phyloP scores from a whole-genome alignment of 2,888 invertebrate species.

The Pristionchus fissidentatus region DNA sequence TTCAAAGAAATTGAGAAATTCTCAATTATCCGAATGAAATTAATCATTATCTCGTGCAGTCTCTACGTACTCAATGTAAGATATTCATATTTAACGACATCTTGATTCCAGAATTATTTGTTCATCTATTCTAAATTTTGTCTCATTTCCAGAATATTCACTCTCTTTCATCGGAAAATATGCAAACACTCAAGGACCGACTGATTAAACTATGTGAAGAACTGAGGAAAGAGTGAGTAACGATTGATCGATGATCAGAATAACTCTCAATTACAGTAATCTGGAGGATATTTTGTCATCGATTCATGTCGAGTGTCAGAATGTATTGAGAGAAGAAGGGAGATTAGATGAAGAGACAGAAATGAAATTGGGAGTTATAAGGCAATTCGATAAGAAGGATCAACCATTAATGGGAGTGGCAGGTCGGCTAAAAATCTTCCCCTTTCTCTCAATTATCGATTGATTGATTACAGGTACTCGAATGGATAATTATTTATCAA shows the following conservation, averaged over 20 bases:
- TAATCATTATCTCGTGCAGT: background rate
- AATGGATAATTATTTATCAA: background rate
- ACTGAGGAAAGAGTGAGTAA: background rate
- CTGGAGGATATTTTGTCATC: background rate
- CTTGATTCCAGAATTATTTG: background rate
- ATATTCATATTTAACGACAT: no score
- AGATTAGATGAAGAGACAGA: background rate
- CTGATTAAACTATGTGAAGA: background rate
- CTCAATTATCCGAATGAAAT: background rate
- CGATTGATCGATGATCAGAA: background rate
- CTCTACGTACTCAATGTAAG: background rate
- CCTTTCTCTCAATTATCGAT: background rate
- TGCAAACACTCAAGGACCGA: background rate
- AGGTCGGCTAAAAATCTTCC: slow-evolving; percentile 1
- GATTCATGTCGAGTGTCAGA: background rate
- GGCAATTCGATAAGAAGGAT: background rate
- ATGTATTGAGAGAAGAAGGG: background rate
- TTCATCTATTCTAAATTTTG: background rate
- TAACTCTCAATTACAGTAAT: slow-evolving; percentile 8
- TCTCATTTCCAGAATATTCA: background rate
- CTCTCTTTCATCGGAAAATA: background rate
- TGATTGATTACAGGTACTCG: background rate
- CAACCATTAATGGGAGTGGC: background rate
- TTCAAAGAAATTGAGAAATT: background rate
- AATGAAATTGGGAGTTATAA: background rate